Conservation (phyloP, 2,113 vertebrate species). For the Columbina picui region DNA sequence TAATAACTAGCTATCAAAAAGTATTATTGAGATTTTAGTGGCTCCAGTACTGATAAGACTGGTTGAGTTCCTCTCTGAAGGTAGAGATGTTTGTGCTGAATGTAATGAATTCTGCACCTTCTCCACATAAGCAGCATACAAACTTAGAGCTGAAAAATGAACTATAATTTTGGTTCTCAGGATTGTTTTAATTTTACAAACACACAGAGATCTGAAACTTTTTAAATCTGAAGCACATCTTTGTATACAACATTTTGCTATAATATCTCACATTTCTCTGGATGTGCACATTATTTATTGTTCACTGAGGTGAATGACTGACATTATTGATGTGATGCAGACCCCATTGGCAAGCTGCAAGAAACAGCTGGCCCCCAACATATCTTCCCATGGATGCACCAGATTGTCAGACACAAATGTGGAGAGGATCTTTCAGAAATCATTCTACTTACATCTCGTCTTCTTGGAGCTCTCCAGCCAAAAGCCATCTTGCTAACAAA, state of each 20-base stretch:
- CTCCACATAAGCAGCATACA: neutral
- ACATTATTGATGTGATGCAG: neutral
- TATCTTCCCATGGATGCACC: neutral
- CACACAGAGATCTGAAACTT: neutral
- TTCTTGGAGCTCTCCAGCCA: neutral
- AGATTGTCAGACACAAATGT: neutral
- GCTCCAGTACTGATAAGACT: slow-evolving; percentile 18
- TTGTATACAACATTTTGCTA: neutral
- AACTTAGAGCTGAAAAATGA: neutral
- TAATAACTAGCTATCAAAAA: slow-evolving; percentile 24
- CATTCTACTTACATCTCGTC: neutral
- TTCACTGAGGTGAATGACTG: neutral
- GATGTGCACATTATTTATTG: neutral
- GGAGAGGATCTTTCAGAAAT: neutral
- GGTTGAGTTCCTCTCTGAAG: slow-evolving; percentile 31
- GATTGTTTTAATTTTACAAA: neutral
- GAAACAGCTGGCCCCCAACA: neutral
- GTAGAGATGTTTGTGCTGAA: neutral
- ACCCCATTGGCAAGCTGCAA: neutral
- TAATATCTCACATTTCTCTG: neutral
- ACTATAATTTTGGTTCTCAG: neutral
- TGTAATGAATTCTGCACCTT: neutral
- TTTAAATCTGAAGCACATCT: neutral
- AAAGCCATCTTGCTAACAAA: neutral
- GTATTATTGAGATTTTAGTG: slow-evolving; percentile 41